phyloP scores from a whole-genome alignment of 2,113 vertebrate species.

The Tetrao urogallus region DNA sequence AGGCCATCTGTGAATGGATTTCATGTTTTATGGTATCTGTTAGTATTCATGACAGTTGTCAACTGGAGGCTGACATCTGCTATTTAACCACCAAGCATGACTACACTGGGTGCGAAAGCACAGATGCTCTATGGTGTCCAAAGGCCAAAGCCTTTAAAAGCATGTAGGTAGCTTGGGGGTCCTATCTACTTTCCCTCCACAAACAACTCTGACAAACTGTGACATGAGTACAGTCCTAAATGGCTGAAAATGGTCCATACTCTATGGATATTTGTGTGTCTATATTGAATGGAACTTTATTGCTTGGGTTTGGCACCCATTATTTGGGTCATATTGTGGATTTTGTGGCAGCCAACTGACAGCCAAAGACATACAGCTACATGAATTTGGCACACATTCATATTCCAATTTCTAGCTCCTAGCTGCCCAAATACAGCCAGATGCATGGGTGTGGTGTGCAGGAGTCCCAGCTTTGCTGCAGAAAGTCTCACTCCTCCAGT shows the following conservation, averaged over 20 bases:
- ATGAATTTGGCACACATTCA: neutral
- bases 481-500: neutral
- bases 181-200: neutral
- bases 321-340: neutral
- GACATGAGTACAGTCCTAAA: neutral
- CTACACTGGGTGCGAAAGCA: neutral
- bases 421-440: neutral
- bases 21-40: neutral
- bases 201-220: neutral
- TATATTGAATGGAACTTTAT: neutral
- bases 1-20: slow-evolving; percentile 37
- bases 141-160: neutral
- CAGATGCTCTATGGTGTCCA: neutral
- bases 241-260: accelerated
- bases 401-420: neutral
- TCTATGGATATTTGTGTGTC: neutral
- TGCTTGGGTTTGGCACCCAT: neutral
- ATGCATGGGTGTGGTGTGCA: accelerated
- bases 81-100: neutral
- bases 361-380: neutral
- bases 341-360: neutral
- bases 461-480: neutral
- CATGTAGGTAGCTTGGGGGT: neutral
- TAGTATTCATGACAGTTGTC: neutral
- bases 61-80: slow-evolving; percentile 37